Conservation (phyloP, 2,888 invertebrate species). For the Cyaniris semiargus region DNA sequence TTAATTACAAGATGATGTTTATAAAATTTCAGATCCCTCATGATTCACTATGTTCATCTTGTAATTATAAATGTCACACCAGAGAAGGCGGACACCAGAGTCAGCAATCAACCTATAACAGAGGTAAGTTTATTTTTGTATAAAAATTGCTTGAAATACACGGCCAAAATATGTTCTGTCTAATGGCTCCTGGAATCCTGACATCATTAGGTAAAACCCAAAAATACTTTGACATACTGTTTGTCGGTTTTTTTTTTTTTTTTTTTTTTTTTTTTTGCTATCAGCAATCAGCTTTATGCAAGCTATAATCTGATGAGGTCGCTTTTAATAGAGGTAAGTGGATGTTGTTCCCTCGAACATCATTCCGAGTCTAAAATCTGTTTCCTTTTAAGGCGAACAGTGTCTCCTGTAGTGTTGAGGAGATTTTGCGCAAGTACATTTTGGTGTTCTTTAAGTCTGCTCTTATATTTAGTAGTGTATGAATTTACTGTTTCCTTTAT, state of each 20-base stretch:
- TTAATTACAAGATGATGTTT: no score
- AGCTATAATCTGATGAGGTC: not conserved
- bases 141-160: no score
- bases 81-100: slow-evolving; percentile 87
- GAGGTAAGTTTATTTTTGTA: slow-evolving; percentile 72
- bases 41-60: slow-evolving; percentile 93
- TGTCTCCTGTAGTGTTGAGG: not conserved
- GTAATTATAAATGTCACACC: slow-evolving; percentile 94
- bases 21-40: slow-evolving; percentile 78
- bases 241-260: no score
- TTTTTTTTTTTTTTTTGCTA: no score
- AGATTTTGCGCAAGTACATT: not conserved
- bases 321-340: not conserved
- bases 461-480: no score
- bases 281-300: not conserved
- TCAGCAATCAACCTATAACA: slow-evolving; percentile 85
- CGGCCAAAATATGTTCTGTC: no score
- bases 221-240: no score
- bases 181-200: no score
- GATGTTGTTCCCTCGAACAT: not conserved
- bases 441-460: not conserved
- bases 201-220: no score
- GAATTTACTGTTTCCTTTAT: not conserved
- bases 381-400: slow-evolving; percentile 8
- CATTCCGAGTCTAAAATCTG: not conserved